Evolutionary conservation across 2,888 invertebrate species (phyloP).

Genomic region (Cheilosia urbana): DNA sequence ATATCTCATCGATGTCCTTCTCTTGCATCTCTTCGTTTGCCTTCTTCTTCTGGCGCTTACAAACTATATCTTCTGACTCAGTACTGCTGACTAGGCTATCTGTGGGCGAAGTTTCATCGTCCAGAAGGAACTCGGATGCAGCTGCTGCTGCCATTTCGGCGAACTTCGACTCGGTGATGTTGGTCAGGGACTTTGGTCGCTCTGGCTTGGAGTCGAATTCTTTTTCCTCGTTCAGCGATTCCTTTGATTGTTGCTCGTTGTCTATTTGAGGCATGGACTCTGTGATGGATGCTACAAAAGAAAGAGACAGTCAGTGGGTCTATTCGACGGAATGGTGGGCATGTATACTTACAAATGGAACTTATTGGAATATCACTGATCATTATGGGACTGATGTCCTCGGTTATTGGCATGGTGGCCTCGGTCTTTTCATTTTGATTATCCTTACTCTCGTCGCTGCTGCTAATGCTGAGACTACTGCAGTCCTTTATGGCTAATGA

Average conservation of each 20-base stretch:
- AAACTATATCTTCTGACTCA: conserved; percentile 81
- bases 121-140: conserved; percentile 88
- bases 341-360: conserved; percentile 80
- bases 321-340: background rate
- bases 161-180: conserved; percentile 85
- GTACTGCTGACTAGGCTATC: conserved; percentile 88
- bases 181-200: conserved; percentile 80
- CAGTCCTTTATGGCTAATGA: conserved; percentile 87
- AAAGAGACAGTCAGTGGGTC: background rate
- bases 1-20: conserved; percentile 84
- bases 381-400: conserved; percentile 79
- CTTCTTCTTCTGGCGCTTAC: conserved; percentile 82
- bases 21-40: conserved; percentile 84
- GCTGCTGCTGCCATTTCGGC: conserved; percentile 89
- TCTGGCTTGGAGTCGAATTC: conserved; percentile 76
- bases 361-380: conserved; percentile 81
- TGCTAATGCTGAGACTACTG: conserved; percentile 85
- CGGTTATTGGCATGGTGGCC: conserved; percentile 58
- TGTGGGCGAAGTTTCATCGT: conserved; percentile 93
- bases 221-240: conserved; percentile 58
- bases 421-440: conserved; percentile 76
- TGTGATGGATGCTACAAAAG: conserved; percentile 76
- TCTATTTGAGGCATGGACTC: conserved; percentile 66
- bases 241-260: conserved; percentile 57
- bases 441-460: conserved; percentile 85